Conservation (phyloP, 1,140 invertebrate species). For the Ladona fulva region DNA sequence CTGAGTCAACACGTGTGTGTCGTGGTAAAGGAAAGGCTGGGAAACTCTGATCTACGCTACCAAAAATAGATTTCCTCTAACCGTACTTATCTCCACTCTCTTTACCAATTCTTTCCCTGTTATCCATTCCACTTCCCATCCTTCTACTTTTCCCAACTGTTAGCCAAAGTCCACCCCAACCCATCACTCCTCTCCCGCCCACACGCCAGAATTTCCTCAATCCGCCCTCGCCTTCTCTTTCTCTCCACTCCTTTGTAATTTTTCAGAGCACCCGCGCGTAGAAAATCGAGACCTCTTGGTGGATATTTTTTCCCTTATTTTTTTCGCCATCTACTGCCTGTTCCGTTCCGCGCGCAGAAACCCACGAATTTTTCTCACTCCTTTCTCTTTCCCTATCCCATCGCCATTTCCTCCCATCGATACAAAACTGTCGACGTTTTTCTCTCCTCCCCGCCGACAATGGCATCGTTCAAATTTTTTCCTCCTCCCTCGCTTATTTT, state of each 20-base stretch:
- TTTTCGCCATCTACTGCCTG: background rate
- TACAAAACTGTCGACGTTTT: background rate
- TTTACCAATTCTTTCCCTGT: background rate
- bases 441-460: too few relatives aligned
- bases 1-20: too few relatives aligned
- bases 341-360: background rate
- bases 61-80: too few relatives aligned
- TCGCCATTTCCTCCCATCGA: background rate
- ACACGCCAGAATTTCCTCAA: background rate
- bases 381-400: background rate
- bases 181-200: background rate
- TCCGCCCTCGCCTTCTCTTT: background rate
- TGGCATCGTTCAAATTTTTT: too few relatives aligned
- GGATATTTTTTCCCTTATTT: background rate
- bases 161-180: background rate
- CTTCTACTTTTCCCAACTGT: background rate
- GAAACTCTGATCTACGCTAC: too few relatives aligned
- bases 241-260: conserved; percentile 1
- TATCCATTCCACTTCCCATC: background rate
- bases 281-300: background rate
- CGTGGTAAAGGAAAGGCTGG: too few relatives aligned
- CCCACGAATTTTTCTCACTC: background rate
- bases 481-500: too few relatives aligned
- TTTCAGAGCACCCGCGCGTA: background rate
- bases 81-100: background rate